A percentile compares a stretch with the other conserved stretches of the same genome.
These are phyloP conservation scores for Escarpia spicata DNA, from an alignment of 2,888 invertebrate genomes.

Conservation along the genomic window DNA sequence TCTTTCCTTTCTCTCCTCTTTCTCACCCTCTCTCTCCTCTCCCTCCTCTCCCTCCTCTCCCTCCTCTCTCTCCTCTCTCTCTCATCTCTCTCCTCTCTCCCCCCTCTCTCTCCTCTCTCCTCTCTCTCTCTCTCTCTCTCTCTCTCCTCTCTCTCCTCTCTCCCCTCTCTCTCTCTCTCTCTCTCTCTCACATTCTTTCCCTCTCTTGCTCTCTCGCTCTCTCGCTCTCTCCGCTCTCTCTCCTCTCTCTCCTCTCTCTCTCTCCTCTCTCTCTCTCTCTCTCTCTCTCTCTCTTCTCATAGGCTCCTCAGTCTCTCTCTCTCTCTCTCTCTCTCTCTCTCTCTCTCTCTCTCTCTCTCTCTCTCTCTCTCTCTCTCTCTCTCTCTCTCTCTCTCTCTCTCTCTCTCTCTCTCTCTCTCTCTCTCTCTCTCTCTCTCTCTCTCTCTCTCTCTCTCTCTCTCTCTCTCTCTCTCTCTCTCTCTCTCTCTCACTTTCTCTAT, in stretches of 20 bases:
- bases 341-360: no score
- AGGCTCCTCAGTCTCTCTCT: no score
- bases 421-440: no score
- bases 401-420: no score
- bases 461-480: neutral
- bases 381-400: no score
- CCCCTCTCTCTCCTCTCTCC: neutral
- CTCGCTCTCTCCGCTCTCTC: neutral
- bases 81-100: no score
- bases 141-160: neutral
- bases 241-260: neutral
- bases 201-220: neutral
- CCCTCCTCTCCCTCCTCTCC: no score
- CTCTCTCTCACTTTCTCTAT: neutral
- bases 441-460: neutral
- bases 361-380: no score
- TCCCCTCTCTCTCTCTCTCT: neutral
- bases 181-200: neutral
- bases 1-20: no score
- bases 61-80: no score
- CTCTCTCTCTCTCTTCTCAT: neutral
- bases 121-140: neutral
- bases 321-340: no score
- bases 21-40: no score
- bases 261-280: neutral